Evolutionary conservation across 1,140 invertebrate genomes (phyloP).

Genomic region (Rhopalosiphum padi): DNA sequence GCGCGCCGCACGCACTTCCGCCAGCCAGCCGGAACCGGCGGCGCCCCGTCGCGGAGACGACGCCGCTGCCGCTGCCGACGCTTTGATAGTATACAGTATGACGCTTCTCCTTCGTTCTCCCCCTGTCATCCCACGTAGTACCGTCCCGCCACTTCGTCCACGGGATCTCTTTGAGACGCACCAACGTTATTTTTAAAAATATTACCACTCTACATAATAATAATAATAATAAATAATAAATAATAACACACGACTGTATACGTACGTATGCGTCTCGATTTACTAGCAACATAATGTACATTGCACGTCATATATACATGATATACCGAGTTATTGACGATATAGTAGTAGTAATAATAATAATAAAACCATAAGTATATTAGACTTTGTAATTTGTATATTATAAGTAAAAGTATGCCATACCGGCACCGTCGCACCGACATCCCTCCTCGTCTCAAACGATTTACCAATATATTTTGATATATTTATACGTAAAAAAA

Average conservation of each 20-base stretch:
- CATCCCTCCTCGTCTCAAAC: not conserved
- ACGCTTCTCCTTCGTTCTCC: not conserved
- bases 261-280: not conserved
- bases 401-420: not conserved
- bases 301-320: not conserved
- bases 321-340: not conserved
- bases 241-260: not conserved
- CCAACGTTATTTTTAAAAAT: not conserved
- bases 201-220: not conserved
- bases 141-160: not conserved
- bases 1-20: not conserved
- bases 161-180: not conserved
- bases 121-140: not conserved
- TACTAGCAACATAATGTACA: not conserved
- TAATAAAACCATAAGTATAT: not conserved
- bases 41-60: not conserved
- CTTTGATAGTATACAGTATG: not conserved
- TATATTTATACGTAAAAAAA: not conserved
- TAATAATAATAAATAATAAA: not conserved
- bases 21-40: not conserved
- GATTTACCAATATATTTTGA: not conserved
- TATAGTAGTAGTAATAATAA: not conserved
- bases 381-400: constrained; percentile 2
- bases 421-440: not conserved
- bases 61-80: not conserved